Conservation (phyloP, 2,888 invertebrate species). For the Schizotus pectinicornis region DNA sequence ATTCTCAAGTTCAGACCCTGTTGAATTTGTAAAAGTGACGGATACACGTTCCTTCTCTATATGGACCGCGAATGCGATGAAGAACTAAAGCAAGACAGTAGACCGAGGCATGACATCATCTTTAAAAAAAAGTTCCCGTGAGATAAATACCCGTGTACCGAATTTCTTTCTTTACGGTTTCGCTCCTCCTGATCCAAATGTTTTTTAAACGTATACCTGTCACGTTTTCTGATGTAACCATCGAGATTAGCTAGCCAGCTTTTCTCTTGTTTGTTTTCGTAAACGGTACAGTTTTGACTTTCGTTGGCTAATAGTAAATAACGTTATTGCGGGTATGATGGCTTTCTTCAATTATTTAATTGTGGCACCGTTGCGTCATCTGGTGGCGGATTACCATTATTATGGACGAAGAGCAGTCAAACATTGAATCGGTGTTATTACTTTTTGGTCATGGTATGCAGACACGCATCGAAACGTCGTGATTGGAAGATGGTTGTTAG, state of each 20-base stretch:
- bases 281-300: slow-evolving; percentile 6
- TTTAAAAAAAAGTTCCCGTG: slow-evolving; percentile 24
- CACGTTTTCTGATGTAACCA: slow-evolving; percentile 35
- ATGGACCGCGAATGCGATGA: slow-evolving; percentile 4
- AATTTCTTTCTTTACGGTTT: slow-evolving; percentile 21
- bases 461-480: too few species aligned
- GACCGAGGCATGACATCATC: slow-evolving; percentile 19
- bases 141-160: slow-evolving; percentile 20
- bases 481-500: too few species aligned
- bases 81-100: background rate
- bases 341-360: too few species aligned
- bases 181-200: slow-evolving; percentile 11
- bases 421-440: too few species aligned
- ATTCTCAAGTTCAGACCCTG: slow-evolving; percentile 32
- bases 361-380: too few species aligned
- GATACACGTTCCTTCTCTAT: slow-evolving; percentile 5
- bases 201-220: slow-evolving; percentile 28
- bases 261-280: slow-evolving; percentile 7
- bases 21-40: slow-evolving; percentile 27
- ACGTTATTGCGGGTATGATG: background rate
- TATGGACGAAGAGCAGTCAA: too few species aligned
- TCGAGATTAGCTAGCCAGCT: slow-evolving; percentile 6
- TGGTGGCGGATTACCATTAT: too few species aligned
- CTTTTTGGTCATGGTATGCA: too few species aligned
- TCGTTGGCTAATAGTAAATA: slow-evolving; percentile 1